Evolutionary conservation across 2,888 invertebrate genomes (phyloP), one percentile per base, ranked within the genome.

Genomic region (Calameuta idolon): DNA sequence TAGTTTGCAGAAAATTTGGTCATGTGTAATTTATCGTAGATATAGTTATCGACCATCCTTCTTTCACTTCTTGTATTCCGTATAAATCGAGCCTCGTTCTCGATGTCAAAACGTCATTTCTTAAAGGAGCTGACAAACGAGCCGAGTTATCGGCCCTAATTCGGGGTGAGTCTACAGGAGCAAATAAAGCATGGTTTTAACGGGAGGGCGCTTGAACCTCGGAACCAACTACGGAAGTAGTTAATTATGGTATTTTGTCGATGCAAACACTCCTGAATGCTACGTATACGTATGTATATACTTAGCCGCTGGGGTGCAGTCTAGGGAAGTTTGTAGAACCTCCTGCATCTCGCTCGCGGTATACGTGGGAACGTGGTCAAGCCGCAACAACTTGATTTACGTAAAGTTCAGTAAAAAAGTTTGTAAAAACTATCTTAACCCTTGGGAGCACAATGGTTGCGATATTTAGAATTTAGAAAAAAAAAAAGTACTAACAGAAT

Each of bases 121-220:
- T 55, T 55, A 23, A 55, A 55, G 55, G 55, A 55, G 23, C 9
- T 9, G 55, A 76, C 34, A 31, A 23, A 75, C 75, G 75, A 77
- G 71, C 34, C 71, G 71, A 71, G 71, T 34, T 71, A 34, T 71
- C 15, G 31, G 15, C 71, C 33, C 71, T 55, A 23, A 55, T 55
- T 55, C 55, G 23, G 55, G 55, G 2, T 23, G 55, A 55, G 55
- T 31, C 31, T 34, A 33, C 75, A 11, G 34, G 40, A 40, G 78
- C 79, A 80, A 84, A 83, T 80, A 81, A 80, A 79, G 76, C 77
- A 35, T 76, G 74, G 55, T 83, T 84, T 82, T 78, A 82, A 37
- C 33, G 79, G 69, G 69, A 35, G 79, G 78, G 80, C 74, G 76
- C 69, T 77, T 74, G 76, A 76, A 69, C 37, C 40, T 12, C 73